Evolutionary conservation across 2,797 vertebrate species (phyloP), one percentile per base, ranked within the genome.

Genomic region (Gymnothorax reevesii): DNA sequence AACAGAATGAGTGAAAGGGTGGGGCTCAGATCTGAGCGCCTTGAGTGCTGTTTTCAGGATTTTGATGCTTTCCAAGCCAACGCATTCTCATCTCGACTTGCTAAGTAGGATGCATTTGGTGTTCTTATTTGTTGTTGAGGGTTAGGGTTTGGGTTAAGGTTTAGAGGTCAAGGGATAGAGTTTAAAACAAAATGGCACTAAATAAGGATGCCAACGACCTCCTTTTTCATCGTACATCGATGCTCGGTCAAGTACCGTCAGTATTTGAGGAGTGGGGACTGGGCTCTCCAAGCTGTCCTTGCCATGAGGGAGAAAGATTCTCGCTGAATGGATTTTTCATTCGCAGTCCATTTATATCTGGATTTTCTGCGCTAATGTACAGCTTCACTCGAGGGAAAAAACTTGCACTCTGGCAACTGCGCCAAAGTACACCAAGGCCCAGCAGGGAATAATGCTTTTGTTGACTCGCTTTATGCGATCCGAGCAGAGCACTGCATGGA

Each of bases 341-440:
- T 80, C 22, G 42, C 77, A 49, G n/a, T 2, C 52, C 77, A 55
- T 55, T 80, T 49, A 55, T 80, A 54, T 80, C 77, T n/a, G 77
- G 77, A 20, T 49, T 80, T 80, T 80, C 77, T 80, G 52, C n/a
- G 52, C 1, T 80, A 80, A 80, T 80, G 77, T 80, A 55, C 77
- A 80, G 77, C 55, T 80, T 80, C 49, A 80, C 77, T 80, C 49
- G 17, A 80, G 77, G 52, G 77, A 49, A 80, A 55, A 54, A 54
- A 80, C 52, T 20, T 20, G 7, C 77, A 17, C 17, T 2, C 15
- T 54, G 49, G 77, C 49, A 49, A 2, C 42, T 5, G 15, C 4
- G 71, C 9, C 71, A 17, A 12, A 75, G 71, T 27, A 15, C 42
- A 12, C 25, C 8, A 13, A 20, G 49, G 77, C 49, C 7, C 77